Evolutionary conservation across 2,113 vertebrate species (phyloP), one percentile per base, ranked within the genome.

Genomic region (Syngnathus floridae): DNA sequence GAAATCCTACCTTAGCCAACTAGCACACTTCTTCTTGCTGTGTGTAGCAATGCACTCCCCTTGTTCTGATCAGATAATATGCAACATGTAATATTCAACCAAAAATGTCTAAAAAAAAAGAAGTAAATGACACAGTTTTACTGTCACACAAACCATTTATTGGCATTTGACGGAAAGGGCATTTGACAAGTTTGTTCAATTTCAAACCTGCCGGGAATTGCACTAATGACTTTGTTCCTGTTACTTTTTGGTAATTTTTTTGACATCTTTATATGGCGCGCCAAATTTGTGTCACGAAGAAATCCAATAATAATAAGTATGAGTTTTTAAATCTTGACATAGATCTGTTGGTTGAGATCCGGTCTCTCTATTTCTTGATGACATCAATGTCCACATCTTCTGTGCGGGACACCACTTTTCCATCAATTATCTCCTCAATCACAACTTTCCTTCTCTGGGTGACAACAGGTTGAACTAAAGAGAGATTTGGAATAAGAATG

Each of bases 341-440:
- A 41, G 54, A 35, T 56, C 54, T 61, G 37, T 37, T 13, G n/a
- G n/a, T 21, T 22, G 58, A 10, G 9, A 12, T 46, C 41, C 7
- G 5, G 4, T 48, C 3, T 10, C 19, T 12, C 21, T 22, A 8
- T 1, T 40, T 37, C 7, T 36, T 37, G 36, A 41, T 0, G n/a
- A 86, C 0, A 19, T 78, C 40, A 31, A 31, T 19, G 38, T 76
- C 81, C 43, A 85, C 64, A 0, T 90, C 86, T 62, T 89, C 89
- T 0, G 60, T 84, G 66, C 83, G 84, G 17, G 88, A 89, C 13
- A 93, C 90, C 22, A 92, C 90, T 81, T 86, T 87, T 64, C 93
- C 93, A 58, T 93, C 84, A 0, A 91, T 35, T 0, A 86, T 37
- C 57, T 96, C 93, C 86, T 94, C 91, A 16, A 90, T 43, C 57